Percentiles rank a stretch among this genome's conserved stretches.
Evolutionary conservation across 1,140 invertebrate genomes (phyloP).

Genomic region (Cheumatopsyche charites): DNA sequence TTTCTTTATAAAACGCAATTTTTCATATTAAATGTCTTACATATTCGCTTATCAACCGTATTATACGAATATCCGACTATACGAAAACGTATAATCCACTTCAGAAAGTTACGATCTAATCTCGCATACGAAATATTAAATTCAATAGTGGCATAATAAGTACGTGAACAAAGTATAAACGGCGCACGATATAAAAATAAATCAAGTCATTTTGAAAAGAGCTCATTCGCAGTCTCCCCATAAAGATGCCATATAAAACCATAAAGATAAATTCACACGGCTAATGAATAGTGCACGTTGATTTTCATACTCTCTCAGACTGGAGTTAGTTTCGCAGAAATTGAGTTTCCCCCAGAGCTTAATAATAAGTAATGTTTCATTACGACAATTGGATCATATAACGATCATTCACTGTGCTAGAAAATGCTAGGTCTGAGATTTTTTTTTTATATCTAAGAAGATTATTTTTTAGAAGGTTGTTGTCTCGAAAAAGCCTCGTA

Average conservation of each 20-base stretch:
- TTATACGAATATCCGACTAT: too few species aligned
- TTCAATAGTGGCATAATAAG: too few species aligned
- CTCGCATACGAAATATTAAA: too few species aligned
- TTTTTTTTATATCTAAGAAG: neutral
- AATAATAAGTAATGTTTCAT: neutral
- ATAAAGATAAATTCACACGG: neutral
- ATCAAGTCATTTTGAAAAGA: neutral
- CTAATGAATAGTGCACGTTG: slow-evolving; percentile 2
- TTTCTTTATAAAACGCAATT: too few species aligned
- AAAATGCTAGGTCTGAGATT: too few species aligned
- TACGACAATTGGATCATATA: neutral
- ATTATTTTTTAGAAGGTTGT: neutral
- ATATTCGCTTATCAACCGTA: too few species aligned
- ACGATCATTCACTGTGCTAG: too few species aligned
- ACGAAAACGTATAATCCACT: too few species aligned
- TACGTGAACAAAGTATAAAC: too few species aligned
- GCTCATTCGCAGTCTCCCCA: neutral
- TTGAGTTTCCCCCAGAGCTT: neutral
- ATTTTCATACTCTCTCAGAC: neutral
- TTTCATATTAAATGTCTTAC: too few species aligned
- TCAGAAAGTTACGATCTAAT: too few species aligned
- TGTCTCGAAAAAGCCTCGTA: neutral
- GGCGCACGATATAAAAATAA: neutral
- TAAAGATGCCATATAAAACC: slow-evolving; percentile 3
- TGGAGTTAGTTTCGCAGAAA: neutral